A percentile compares a stretch with the other conserved stretches of the same genome.
phyloP scores from a whole-genome alignment of 1,140 invertebrate genomes.

The Belonocnema kinseyi region DNA sequence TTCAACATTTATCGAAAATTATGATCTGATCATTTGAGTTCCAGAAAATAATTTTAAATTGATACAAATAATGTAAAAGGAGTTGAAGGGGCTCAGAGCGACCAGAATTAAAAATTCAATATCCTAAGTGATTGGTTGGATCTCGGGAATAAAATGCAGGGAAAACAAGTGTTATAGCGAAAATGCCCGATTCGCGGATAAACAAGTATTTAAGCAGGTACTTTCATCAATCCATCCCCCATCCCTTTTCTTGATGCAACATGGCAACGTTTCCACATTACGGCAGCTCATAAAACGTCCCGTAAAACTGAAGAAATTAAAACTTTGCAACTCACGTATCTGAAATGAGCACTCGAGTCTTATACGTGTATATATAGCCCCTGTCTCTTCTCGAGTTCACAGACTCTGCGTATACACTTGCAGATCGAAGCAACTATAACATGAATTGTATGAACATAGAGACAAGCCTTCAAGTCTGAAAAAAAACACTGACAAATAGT shows the following conservation, averaged over 20 bases:
- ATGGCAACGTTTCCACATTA: slow-evolving; percentile 49
- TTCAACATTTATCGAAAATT: too few species aligned
- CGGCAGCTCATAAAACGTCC: slow-evolving; percentile 63
- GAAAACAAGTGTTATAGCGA: slow-evolving; percentile 28
- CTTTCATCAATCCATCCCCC: slow-evolving; percentile 43
- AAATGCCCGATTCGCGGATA: slow-evolving; percentile 45
- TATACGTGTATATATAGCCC: slow-evolving; percentile 36
- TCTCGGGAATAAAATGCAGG: background rate
- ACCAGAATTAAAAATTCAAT: too few species aligned
- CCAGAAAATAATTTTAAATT: too few species aligned
- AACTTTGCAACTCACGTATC: slow-evolving; percentile 65
- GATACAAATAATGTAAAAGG: too few species aligned
- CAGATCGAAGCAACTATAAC: background rate
- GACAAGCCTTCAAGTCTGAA: background rate
- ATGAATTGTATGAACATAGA: background rate
- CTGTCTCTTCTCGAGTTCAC: background rate
- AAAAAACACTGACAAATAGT: background rate
- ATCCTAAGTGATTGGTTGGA: too few species aligned
- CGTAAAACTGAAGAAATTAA: slow-evolving; percentile 69
- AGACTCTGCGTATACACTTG: background rate
- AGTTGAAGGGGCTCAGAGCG: too few species aligned
- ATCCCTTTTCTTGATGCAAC: slow-evolving; percentile 18
- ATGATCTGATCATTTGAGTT: too few species aligned
- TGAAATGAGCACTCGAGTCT: slow-evolving; percentile 63
- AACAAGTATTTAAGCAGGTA: slow-evolving; percentile 57